Evolutionary conservation across 2,888 invertebrate genomes (phyloP).

Genomic region (Hirtodrosophila confusa): DNA sequence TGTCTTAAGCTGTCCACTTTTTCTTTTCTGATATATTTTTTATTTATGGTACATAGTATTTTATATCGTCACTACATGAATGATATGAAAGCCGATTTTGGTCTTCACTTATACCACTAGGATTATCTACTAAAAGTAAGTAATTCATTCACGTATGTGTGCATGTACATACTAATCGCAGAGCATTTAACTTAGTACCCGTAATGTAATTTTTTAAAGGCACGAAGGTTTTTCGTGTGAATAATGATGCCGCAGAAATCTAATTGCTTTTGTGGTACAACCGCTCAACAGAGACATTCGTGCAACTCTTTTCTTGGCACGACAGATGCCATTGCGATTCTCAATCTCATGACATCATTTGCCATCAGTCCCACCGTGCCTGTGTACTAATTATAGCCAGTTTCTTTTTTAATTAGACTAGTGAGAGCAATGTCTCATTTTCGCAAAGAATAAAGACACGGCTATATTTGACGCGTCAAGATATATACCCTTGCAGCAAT

Average conservation of each 20-base stretch:
- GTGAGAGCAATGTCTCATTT: slow-evolving; percentile 13
- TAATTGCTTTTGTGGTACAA: slow-evolving; percentile 43
- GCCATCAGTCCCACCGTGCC: slow-evolving; percentile 18
- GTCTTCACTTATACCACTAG: no score
- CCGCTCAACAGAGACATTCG: slow-evolving; percentile 37
- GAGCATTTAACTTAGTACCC: slow-evolving; percentile 38
- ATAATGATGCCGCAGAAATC: slow-evolving; percentile 54
- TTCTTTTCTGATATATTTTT: no score
- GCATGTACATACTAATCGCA: slow-evolving; percentile 5
- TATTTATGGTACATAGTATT: no score
- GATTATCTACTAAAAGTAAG: no score
- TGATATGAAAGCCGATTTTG: no score
- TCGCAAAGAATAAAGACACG: slow-evolving; percentile 6
- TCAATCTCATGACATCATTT: slow-evolving; percentile 50
- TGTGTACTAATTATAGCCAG: slow-evolving; percentile 29
- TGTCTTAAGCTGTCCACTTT: no score
- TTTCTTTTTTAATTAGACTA: slow-evolving; percentile 36
- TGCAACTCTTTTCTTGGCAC: slow-evolving; percentile 56
- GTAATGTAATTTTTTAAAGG: slow-evolving; percentile 39
- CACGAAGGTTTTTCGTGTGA: slow-evolving; percentile 51
- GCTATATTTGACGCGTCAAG: no score
- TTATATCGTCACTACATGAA: no score
- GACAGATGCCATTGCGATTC: slow-evolving; percentile 40
- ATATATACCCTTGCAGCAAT: no score
- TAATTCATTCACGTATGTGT: no score